A percentile compares a stretch with the other conserved stretches of the same genome.
Evolutionary conservation across 2,113 vertebrate genomes (phyloP).

Genomic region (Anolis sagrei): DNA sequence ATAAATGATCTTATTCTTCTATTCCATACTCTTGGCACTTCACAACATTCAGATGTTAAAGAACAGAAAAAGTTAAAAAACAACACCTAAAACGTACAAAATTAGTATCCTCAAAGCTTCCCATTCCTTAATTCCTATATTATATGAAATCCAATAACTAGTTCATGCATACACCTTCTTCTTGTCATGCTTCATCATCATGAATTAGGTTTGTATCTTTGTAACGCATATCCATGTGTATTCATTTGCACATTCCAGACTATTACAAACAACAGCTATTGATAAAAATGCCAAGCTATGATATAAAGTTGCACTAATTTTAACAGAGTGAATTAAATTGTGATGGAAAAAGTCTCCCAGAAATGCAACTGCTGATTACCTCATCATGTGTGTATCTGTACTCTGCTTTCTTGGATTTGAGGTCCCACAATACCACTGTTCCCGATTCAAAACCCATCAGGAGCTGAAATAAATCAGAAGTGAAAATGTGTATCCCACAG

Average conservation of each 20-base stretch:
- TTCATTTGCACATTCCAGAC: not conserved
- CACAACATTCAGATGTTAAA: not conserved
- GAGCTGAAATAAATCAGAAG: slow-evolving; percentile 83
- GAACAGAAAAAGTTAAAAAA: too few relatives aligned
- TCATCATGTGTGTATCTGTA: slow-evolving; percentile 98
- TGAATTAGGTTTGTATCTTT: not conserved
- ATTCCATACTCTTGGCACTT: not conserved
- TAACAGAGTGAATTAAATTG: not conserved
- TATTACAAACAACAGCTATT: not conserved
- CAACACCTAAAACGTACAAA: not conserved
- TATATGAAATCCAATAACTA: not conserved
- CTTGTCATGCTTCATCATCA: not conserved
- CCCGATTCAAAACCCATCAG: slow-evolving; percentile 98
- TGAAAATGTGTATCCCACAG: slow-evolving; percentile 31
- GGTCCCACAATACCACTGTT: slow-evolving; percentile 96
- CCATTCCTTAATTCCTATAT: not conserved
- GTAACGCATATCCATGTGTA: not conserved
- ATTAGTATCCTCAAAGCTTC: not conserved
- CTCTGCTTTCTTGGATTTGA: slow-evolving; percentile 99
- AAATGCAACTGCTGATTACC: slow-evolving; percentile 77
- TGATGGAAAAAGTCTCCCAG: not conserved
- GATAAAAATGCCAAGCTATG: not conserved
- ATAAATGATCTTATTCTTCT: not conserved
- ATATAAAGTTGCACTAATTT: not conserved
- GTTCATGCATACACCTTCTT: not conserved